Percentiles rank a stretch among this genome's conserved stretches.
phyloP scores from a whole-genome alignment of 2,888 invertebrate species.

The Agonopterix subpropinquella region DNA sequence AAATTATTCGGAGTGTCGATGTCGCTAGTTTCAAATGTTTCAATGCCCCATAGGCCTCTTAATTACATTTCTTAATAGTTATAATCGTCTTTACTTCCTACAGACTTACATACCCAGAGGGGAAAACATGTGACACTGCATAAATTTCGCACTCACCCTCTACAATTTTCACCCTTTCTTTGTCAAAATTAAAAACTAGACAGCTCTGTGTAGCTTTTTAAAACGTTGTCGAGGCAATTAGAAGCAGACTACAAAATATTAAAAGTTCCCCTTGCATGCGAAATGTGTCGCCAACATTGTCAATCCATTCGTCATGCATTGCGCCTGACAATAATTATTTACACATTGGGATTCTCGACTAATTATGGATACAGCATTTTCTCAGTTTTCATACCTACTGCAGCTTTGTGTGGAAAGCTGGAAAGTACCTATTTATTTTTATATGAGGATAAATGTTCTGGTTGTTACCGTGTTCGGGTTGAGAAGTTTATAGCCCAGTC shows the following conservation, averaged over 20 bases:
- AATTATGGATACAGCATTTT: no score
- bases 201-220: constrained; percentile 27
- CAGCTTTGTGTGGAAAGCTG: no score
- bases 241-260: constrained; percentile 60
- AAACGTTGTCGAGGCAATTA: constrained; percentile 48
- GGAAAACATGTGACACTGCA: constrained; percentile 20
- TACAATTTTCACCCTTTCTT: constrained; percentile 20
- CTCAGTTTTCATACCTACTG: no score
- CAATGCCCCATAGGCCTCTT: no score
- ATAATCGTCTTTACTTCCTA: no score
- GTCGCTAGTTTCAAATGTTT: no score
- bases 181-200: constrained; percentile 35
- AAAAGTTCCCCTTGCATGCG: constrained; percentile 47
- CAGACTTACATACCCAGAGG: background rate
- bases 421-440: no score
- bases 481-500: no score
- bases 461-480: no score
- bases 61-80: background rate
- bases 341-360: constrained; percentile 15
- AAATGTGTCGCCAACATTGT: constrained; percentile 38
- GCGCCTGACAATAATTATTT: constrained; percentile 32
- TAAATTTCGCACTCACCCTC: constrained; percentile 16
- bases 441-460: no score
- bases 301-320: constrained; percentile 41
- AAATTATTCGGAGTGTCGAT: no score